A percentile compares a stretch with the other conserved stretches of the same genome.
These are phyloP conservation scores for Drosophila subsilvestris DNA, from an alignment of 2,888 invertebrate species.

Conservation along the genomic window DNA sequence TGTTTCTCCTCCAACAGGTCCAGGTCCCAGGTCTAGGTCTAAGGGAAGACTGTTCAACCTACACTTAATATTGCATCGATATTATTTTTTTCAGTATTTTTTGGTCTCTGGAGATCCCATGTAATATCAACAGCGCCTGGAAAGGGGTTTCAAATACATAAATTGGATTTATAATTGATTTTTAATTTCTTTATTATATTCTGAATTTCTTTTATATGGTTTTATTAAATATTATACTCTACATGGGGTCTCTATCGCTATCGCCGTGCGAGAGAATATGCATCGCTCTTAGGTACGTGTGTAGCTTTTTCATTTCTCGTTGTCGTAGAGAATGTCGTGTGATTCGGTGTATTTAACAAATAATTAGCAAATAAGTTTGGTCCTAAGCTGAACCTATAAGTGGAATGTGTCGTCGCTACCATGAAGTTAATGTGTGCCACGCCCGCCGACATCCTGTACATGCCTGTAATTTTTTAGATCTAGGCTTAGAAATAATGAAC, in stretches of 20 bases:
- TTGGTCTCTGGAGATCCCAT: too few relatives aligned
- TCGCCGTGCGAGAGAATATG: background rate
- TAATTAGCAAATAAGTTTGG: background rate
- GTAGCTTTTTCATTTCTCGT: background rate
- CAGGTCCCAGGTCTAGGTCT: background rate
- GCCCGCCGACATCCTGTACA: constrained; percentile 25
- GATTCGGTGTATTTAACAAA: background rate
- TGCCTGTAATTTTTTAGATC: constrained; percentile 16
- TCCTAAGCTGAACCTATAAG: background rate
- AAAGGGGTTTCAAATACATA: background rate
- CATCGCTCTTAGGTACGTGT: background rate
- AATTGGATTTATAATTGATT: background rate
- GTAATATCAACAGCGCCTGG: too few relatives aligned
- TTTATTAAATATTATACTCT: background rate
- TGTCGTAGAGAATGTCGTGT: background rate
- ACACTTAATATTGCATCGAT: too few relatives aligned
- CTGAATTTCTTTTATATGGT: background rate
- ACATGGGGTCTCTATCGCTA: background rate
- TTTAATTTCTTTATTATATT: background rate
- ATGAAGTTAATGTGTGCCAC: background rate
- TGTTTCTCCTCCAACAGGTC: background rate
- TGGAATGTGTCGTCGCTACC: background rate
- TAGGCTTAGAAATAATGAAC: background rate
- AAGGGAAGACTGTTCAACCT: too few relatives aligned
- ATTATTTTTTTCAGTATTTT: too few relatives aligned